A percentile compares a stretch with the other conserved stretches of the same genome.
Evolutionary conservation across 2,113 vertebrate species (phyloP).

Genomic region (Serilophus lunatus): DNA sequence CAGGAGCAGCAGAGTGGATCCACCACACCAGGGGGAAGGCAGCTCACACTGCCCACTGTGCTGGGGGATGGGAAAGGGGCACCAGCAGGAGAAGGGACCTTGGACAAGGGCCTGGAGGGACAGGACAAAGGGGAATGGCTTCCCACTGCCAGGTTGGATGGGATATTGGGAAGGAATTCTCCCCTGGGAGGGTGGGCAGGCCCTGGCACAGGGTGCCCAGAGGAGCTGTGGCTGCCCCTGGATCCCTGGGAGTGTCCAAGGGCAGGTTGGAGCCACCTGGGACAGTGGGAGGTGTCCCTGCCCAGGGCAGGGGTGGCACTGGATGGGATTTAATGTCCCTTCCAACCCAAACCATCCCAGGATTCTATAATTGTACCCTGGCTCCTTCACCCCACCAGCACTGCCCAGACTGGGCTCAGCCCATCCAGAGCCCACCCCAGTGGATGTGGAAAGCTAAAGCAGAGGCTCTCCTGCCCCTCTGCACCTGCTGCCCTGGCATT

Average conservation of each 20-base stretch:
- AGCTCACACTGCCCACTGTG: not conserved
- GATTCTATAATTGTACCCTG: rapidly evolving
- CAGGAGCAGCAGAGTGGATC: not conserved
- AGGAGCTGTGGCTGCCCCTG: not conserved
- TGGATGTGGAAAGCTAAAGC: rapidly evolving
- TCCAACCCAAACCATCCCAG: not conserved
- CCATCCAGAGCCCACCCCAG: rapidly evolving
- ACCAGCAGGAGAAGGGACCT: not conserved
- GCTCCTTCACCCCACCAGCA: rapidly evolving
- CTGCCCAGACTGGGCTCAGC: not conserved
- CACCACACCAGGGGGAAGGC: not conserved
- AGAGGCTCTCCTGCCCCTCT: not conserved
- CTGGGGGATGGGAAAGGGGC: not conserved
- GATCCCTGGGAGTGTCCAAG: not conserved
- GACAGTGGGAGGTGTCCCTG: not conserved
- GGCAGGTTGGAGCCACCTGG: not conserved
- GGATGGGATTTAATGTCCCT: not conserved
- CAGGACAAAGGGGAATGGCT: not conserved
- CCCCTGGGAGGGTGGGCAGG: rapidly evolving
- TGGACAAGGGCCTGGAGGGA: not conserved
- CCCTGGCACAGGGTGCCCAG: not conserved
- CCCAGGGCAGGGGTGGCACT: not conserved
- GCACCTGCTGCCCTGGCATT: rapidly evolving
- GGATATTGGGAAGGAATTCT: not conserved
- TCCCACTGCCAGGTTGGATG: not conserved